Evolutionary conservation across 2,797 vertebrate genomes (phyloP).

Genomic region (Synaphobranchus kaupii): DNA sequence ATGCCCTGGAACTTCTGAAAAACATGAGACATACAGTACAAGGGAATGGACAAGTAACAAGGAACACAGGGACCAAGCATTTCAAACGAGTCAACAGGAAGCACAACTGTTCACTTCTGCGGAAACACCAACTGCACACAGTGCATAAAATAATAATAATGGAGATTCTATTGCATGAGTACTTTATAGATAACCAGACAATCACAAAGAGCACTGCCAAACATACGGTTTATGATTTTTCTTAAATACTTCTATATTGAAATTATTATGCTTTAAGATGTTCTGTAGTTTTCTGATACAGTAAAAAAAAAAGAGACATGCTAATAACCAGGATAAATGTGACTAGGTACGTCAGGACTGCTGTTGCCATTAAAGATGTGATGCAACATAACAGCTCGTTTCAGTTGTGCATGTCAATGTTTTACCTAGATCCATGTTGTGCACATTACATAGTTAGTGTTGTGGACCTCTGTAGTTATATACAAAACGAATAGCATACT

Average conservation of each 20-base stretch:
- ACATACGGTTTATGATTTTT: neutral
- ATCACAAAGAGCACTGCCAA: neutral
- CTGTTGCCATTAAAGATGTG: conserved; percentile 6
- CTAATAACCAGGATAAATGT: neutral
- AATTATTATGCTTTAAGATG: neutral
- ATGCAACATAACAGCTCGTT: conserved; percentile 6
- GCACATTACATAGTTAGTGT: conserved; percentile 12
- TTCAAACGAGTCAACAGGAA: neutral
- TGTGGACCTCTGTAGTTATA: neutral
- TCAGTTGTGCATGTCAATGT: conserved; percentile 16
- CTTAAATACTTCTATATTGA: neutral
- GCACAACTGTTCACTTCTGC: neutral
- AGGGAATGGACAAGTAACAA: neutral
- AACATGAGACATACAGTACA: neutral
- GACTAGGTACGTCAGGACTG: neutral
- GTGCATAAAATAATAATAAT: neutral
- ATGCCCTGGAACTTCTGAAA: neutral
- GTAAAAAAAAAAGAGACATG: neutral
- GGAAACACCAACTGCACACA: neutral
- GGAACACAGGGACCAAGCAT: neutral
- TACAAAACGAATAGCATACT: conserved; percentile 1
- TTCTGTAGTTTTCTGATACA: neutral
- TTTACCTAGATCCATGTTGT: conserved; percentile 18
- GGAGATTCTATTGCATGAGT: neutral
- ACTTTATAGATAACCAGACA: neutral